Evolutionary conservation across 2,113 vertebrate genomes (phyloP).

Genomic region (Sander lucioperca): DNA sequence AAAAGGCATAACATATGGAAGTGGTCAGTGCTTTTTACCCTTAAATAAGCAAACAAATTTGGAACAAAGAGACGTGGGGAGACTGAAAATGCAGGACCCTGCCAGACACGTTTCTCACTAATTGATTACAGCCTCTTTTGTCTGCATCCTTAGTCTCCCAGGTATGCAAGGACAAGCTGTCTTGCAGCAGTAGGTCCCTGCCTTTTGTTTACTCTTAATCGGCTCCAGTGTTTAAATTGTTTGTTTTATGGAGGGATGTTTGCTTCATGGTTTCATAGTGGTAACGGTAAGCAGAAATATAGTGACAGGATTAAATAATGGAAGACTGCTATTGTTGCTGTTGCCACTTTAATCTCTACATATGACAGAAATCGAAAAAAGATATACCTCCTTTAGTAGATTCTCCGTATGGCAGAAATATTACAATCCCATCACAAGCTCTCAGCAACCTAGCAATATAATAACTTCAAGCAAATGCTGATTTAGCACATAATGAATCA

Average conservation of each 20-base stretch:
- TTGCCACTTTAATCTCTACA: constrained; percentile 36
- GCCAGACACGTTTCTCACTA: constrained; percentile 65
- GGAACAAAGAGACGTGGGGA: constrained; percentile 33
- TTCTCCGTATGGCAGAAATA: constrained; percentile 19
- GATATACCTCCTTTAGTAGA: neutral
- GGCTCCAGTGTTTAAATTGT: constrained; percentile 29
- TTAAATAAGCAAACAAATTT: constrained; percentile 65
- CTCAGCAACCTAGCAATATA: constrained; percentile 26
- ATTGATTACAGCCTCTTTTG: constrained; percentile 69
- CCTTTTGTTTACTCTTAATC: constrained; percentile 49
- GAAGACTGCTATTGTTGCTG: neutral
- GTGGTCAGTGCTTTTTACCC: constrained; percentile 50
- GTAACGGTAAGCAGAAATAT: neutral
- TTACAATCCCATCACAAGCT: constrained; percentile 35
- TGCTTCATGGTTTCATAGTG: neutral
- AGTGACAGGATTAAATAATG: constrained; percentile 2
- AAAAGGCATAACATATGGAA: constrained; percentile 68
- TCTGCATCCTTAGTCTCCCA: constrained; percentile 42
- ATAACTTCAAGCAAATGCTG: constrained; percentile 54
- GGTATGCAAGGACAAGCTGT: constrained; percentile 46
- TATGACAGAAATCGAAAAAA: constrained; percentile 38
- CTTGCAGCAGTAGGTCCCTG: constrained; percentile 31
- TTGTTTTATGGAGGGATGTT: constrained; percentile 29
- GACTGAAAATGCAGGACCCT: constrained; percentile 51
- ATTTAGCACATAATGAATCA: constrained; percentile 51